These are phyloP conservation scores for Ploceus nigricollis DNA, from an alignment of 2,113 vertebrate species.

Conservation along the genomic window DNA sequence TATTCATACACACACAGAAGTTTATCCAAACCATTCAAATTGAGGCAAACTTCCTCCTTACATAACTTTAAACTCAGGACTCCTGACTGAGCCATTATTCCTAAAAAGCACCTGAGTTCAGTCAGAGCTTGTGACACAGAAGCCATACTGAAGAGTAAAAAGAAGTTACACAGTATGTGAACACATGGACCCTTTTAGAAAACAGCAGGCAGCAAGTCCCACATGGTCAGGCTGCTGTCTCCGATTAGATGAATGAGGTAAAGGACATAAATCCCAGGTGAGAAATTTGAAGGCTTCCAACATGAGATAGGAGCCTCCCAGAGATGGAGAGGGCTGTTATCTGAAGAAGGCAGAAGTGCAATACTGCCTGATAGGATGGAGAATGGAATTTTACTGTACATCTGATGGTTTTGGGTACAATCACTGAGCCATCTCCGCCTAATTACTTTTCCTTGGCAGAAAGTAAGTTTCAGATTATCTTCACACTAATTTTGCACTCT, in stretches of 20 bases:
- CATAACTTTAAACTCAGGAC: background rate
- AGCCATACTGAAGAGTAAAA: background rate
- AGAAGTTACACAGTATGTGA: accelerated
- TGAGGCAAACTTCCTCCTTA: background rate
- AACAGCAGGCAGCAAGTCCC: background rate
- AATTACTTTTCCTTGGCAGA: background rate
- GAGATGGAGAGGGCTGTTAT: background rate
- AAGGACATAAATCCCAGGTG: background rate
- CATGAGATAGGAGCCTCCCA: background rate
- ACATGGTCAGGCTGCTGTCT: background rate
- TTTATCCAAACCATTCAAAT: background rate
- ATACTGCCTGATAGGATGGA: background rate
- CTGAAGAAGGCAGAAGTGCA: background rate
- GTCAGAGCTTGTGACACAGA: background rate
- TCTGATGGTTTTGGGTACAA: background rate
- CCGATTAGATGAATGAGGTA: background rate
- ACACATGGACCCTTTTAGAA: background rate
- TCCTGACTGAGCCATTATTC: background rate
- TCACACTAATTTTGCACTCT: background rate
- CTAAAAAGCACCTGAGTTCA: background rate
- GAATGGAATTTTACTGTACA: background rate
- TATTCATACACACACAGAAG: background rate
- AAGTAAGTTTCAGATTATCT: background rate
- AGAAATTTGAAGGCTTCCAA: background rate
- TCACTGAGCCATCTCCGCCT: background rate